Evolutionary conservation across 2,888 invertebrate genomes (phyloP), one percentile per base, ranked within the genome.

Genomic region (Clepsis dumicolana): DNA sequence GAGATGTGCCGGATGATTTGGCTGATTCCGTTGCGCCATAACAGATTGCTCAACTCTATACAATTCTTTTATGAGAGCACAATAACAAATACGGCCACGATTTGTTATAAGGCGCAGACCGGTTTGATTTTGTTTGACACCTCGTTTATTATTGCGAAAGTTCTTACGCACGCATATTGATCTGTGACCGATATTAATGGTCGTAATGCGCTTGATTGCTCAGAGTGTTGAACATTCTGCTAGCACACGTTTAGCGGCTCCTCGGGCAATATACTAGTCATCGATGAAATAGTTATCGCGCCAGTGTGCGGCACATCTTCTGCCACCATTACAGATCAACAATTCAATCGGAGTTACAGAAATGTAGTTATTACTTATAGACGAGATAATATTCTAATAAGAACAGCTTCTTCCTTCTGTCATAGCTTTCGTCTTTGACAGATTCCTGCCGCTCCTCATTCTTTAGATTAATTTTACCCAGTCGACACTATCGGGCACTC

Each of bases 41-140:
- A 57, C 64, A 65, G 54, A 72, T 73, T 72, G 68, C 72, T 61
- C 63, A 73, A 70, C 59, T 66, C 54, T 32, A 35, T 70, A 68
- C 65, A 60, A 53, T 61, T 67, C 74, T 74, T 76, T 78, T 75
- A 74, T 74, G 71, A 75, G 67, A 73, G 67, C 70, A 72, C 72
- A 72, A 67, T 71, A 72, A 82, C 84, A 77, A 81, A 88, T 87
- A 88, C 83, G 86, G 89, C 71, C 79, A 80, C 80, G 78, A 83
- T 86, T 82, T 86, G 81, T 86, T 81, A 81, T 75, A 80, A 78
- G 80, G 75, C 70, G 74, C 71, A 73, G 74, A 80, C 78, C 72
- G 74, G 80, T 81, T 81, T 79, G 79, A 82, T 83, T 78, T 76
- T 76, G 75, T 80, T 77, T 84, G 81, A 80, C 81, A 81, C 76